Base-by-base conservation (phyloP, 2,888 invertebrate genomes). In the Barypeithes pellucidus region DNA sequence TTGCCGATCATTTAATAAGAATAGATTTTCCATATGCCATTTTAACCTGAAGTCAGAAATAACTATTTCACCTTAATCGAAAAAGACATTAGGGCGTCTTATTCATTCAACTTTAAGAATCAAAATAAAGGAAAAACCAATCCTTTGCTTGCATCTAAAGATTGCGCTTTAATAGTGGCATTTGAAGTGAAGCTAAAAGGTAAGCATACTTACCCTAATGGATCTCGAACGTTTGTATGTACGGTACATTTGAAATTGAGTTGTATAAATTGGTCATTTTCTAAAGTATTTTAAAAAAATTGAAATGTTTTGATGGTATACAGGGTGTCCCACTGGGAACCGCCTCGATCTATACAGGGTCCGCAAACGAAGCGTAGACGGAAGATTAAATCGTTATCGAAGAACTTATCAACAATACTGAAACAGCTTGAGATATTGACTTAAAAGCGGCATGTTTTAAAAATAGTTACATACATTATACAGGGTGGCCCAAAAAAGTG, bases 201-300 rank as follows among this genome's bases (percentile, higher is more conserved):
- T 57, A 18, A 57, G 54, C 33, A 57, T 57, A 57, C 33, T 57
- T 57, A 57, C 54, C 54, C 54, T 57, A 57, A 57, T 57, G 54
- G 54, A 57, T 57, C 54, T 57, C 33, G 33, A 57, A 57, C 54
- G 33, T 57, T 57, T 57, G 33, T 57, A 57, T 57, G 33, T n/a
- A 57, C 33, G 54, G 33, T 57, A 33, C 54, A 57, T 57, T 57
- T 57, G 54, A 57, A 57, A 57, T 9, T 14, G 54, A 57, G 33
- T 57, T 57, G 33, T 33, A 57, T 57, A 36, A 57, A 57, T 0
- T 3, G 54, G 54, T 57, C 54, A 57, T 57, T 22, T 9, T 2
- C 20, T 22, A 47, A 47, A 47, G 20, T 47, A 22, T 47, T 11
- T 47, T 47, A 47, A 12, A 45, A 45, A 18, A 16, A 45, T 18